Evolutionary conservation across 1,140 invertebrate species (phyloP), one percentile per base, ranked within the genome.

Genomic region (Nebria ingens): DNA sequence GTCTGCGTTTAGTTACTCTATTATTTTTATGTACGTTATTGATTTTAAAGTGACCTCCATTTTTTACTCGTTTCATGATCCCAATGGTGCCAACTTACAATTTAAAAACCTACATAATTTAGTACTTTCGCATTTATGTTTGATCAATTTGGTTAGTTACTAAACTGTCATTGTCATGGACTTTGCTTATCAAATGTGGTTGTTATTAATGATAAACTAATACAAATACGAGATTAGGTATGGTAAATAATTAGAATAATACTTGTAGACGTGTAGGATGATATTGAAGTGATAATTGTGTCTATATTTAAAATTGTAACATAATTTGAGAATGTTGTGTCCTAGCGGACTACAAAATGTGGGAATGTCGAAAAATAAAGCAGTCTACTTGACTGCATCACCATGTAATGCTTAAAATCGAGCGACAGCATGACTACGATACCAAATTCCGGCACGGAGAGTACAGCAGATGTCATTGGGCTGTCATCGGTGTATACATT

Each of bases 401-500:
- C 17, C 6, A 45, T 45, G 40, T 45, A 45, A 45, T 45, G 17
- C 9, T 45, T 12, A 3, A 11, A 9, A 34, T 34, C 9, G 17
- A 45, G 17, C 3, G 4, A 45, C 40, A 45, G 40, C 17, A 45
- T 45, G 40, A 45, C 9, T 45, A 45, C 40, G 3, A 6, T 45
- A 4, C 40, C 9, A 45, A 17, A 45, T 17, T 17, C 40, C 40
- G 40, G 17, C 17, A 9, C 40, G 4, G 40, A 45, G 15, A 45
- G 17, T 45, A 45, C 40, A 17, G 40, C 17, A 12, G 40, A 45
- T 45, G 40, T 6, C 17, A 45, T 45, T 45, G 15, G 6, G 9
- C 17, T 45, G 17, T 17, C 40, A 4, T 45, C 40, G 3, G 15
- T 17, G 3, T 12, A 80, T 62, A 73, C 75, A 21, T 72, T 84